phyloP scores from a whole-genome alignment of 2,888 invertebrate species.

The Pseudococcus viburni region DNA sequence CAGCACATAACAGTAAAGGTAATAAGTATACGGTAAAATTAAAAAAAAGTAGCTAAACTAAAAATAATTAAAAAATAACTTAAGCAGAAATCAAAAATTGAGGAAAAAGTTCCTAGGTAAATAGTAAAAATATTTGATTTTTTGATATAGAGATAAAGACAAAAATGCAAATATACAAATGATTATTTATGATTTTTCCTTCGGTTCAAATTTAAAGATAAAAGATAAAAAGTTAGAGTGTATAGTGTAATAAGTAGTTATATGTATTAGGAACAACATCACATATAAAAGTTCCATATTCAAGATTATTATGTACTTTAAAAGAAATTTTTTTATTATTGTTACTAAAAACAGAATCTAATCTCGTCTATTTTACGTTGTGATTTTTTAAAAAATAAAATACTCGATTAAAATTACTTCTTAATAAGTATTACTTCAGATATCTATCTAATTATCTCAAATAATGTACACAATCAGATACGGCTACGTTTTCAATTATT shows the following conservation, averaged over 20 bases:
- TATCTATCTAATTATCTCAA: constrained; percentile 53
- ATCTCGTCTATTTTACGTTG: background rate
- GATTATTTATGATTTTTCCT: constrained; percentile 34
- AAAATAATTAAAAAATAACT: constrained; percentile 54
- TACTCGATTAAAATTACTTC: background rate
- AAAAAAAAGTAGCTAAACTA: constrained; percentile 53
- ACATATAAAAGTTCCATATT: constrained; percentile 49
- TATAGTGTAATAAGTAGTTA: constrained; percentile 51
- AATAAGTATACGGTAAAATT: constrained; percentile 57
- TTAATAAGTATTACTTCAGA: constrained; percentile 14
- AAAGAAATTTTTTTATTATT: background rate
- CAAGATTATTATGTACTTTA: background rate
- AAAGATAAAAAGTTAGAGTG: constrained; percentile 3
- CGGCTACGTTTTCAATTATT: constrained; percentile 46
- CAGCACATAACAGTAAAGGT: constrained; percentile 65
- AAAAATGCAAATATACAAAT: constrained; percentile 64
- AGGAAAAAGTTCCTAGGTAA: constrained; percentile 58
- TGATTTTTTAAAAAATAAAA: constrained; percentile 33
- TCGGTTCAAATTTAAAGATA: constrained; percentile 44
- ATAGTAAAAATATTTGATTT: constrained; percentile 61
- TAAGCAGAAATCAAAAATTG: constrained; percentile 57
- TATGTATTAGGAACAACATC: constrained; percentile 48
- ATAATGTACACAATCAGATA: constrained; percentile 46
- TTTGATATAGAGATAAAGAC: constrained; percentile 54
- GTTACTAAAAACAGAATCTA: constrained; percentile 24